Evolutionary conservation across 2,888 invertebrate genomes (phyloP), one percentile per base, ranked within the genome.

Genomic region (Brenthis hecate): DNA sequence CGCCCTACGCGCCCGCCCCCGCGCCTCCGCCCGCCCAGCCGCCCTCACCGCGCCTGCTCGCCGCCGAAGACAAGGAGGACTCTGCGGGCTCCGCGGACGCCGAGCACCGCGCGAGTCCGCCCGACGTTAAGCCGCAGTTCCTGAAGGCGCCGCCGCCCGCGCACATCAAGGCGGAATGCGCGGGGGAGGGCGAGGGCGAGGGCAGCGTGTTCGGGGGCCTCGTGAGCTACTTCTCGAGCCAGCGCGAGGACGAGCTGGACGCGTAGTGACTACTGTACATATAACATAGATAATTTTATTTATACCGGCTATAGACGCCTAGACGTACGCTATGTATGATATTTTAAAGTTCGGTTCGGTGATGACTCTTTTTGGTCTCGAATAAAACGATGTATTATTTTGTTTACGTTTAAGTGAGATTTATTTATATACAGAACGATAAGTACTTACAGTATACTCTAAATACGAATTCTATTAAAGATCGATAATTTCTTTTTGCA

Each of bases 211-310:
- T 98, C 86, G 97, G 97, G 53, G 98, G 98, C 5, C 94, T 98
- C 78, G 98, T 98, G 70, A 97, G 97, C 85, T 98, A 98, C 91
- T 98, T 98, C 89, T 97, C 97, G 77, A 97, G 97, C 83, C 98
- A 98, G 87, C 95, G 95, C 77, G 96, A 97, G 85, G 97, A 97
- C 83, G 97, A 97, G 88, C 94, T 97, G 81, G 97, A 97, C 86
- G 95, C 86, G 73, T 90, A 87, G 81, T n/a, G 58, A 60, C 16
- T 65, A 60, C 47, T 85, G 85, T 85, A 85, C 76, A 85, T 85
- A 85, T 75, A 73, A 76, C 66, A 84, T 83, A 85, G 85, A 83
- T 79, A 80, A 84, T 83, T 82, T 78, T 85, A 85, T 86, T 85
- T 85, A 82, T 84, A 78, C 77, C 75, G 77, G 74, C 76, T 72